Base-by-base conservation (phyloP, 2,797 vertebrate genomes). In the Eleutherodactylus coqui region DNA sequence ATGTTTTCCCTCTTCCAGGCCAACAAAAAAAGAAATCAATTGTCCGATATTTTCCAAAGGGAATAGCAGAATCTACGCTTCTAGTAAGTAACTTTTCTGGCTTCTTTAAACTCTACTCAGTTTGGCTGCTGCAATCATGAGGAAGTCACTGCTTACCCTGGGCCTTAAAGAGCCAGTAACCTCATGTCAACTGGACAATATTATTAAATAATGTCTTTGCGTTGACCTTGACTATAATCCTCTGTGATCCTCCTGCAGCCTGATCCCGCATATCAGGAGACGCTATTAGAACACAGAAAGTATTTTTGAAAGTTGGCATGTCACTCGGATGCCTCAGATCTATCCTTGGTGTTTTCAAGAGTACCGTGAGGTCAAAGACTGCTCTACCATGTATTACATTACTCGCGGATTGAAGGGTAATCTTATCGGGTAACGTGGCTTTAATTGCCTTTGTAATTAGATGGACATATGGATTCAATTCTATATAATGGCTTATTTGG, bases 221-320 rank as follows among this genome's bases (percentile, higher is more conserved):
- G 13, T 5, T 64, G 78, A 80, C 78, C 78, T 80, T 80, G 58
- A 80, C 4, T 24, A 13, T 67, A 75, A 83, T 83, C 55, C 82
- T 75, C 27, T 43, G 14, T 32, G 38, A 83, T 83, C 82, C n/a
- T 45, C 43, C n/a, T 51, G 58, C 43, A 84, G 73, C 43, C 58
- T 84, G 82, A 84, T 45, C 77, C 38, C 36, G 17, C 21, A 24
- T 13, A 67, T 24, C 58, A 76, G 11, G 32, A 64, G 55, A 49
- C 45, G n/a, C 64, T 76, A 77, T 77, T 77, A 77, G 72, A 47
- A 53, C 72, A 51, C 55, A 49, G 27, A 67, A 77, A 77, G 58
- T 62, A 84, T 84, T 64, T 76, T 84, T 84, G 51, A 58, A 45
- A 27, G 27, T 19, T 62, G 60, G 41, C 43, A 49, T 17, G 38